A percentile compares a stretch with the other conserved stretches of the same genome.
These are phyloP conservation scores for Galago senegalensis DNA, from an alignment of 2,797 vertebrate genomes.

Conservation along the genomic window DNA sequence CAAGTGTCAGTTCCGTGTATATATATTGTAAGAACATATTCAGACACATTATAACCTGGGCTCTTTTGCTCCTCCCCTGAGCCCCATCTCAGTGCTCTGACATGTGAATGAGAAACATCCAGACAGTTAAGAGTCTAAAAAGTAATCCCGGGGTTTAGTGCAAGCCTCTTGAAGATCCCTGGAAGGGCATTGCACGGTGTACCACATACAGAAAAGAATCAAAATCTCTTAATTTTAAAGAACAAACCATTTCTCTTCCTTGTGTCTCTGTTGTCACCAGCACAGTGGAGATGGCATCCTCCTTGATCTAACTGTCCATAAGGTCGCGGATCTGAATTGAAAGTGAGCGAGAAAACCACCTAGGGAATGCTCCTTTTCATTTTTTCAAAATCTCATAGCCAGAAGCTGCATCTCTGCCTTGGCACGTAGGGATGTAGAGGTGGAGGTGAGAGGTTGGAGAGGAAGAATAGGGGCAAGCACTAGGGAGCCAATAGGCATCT, in stretches of 20 bases:
- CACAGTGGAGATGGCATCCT: background rate
- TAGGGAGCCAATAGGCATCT: background rate
- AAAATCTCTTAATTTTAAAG: background rate
- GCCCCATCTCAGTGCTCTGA: background rate
- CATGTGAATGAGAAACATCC: background rate
- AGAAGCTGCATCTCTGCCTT: background rate
- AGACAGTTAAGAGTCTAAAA: background rate
- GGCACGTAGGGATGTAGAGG: background rate
- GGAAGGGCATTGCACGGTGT: background rate
- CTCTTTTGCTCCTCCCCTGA: background rate
- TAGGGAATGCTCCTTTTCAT: background rate
- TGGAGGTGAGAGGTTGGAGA: background rate
- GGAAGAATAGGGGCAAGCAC: too few species aligned
- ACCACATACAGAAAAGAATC: background rate
- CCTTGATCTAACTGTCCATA: background rate
- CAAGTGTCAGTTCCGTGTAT: background rate
- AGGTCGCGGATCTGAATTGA: background rate
- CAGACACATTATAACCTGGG: background rate
- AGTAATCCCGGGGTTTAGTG: conserved; percentile 15
- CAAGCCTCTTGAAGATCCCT: background rate
- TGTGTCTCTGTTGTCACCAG: background rate
- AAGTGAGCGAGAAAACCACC: background rate
- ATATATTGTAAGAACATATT: background rate
- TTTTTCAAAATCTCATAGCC: background rate
- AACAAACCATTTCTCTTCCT: background rate